Evolutionary conservation across 2,113 vertebrate genomes (phyloP), one percentile per base, ranked within the genome.

Genomic region (Leptocoma aspasia): DNA sequence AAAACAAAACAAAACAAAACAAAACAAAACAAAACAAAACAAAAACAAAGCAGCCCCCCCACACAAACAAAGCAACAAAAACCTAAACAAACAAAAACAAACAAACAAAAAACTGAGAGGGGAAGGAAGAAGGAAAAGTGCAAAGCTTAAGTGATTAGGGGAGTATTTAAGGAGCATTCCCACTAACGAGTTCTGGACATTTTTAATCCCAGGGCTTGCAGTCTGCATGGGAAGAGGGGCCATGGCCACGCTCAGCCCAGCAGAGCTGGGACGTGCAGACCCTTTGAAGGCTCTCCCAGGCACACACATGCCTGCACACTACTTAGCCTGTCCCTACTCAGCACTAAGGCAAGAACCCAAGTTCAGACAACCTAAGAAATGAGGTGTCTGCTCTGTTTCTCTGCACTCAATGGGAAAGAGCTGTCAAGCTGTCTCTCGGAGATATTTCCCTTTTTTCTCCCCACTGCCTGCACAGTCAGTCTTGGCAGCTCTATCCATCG

Each of bases 341-440:
- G 49, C 70, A 85, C 57, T 53, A 61, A 86, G 95, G 68, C 90
- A 83, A 77, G 63, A 71, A 90, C 69, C 35, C 80, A 70, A 75
- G 71, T n/a, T 52, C 89, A 92, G 83, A 66, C 82, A 90, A 66
- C 39, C 54, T 44, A 66, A 83, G 91, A 92, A 95, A 95, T 93
- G 8, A 92, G 39, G 68, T 66, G 76, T 59, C 92, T 77, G 83
- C 76, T 61, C 80, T 66, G 50, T 45, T 83, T 73, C 83, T 80
- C 80, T 59, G 64, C 82, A 93, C 89, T 75, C 68, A 52, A 10
- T 39, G 52, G 86, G 89, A 89, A 92, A 63, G 86, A 83, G 72
- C 79, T 89, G 82, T 65, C 92, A 90, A 83, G 54, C 27, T 68
- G 65, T 61, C 59, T 85, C 77, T 76, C 11, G 13, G 54, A 80